Evolutionary conservation across 2,113 vertebrate species (phyloP).

Genomic region (Gorilla gorilla): DNA sequence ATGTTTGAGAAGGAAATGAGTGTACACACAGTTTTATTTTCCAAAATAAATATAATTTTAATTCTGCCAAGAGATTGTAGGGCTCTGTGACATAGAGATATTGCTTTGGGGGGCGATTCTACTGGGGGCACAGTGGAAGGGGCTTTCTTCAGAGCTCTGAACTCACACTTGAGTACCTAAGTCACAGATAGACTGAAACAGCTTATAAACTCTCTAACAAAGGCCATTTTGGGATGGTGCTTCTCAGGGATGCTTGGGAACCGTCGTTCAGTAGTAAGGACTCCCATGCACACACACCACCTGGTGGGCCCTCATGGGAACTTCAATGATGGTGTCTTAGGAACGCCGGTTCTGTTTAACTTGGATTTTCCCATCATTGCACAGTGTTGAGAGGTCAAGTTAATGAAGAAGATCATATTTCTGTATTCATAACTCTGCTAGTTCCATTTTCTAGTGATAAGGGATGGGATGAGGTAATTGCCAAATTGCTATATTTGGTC

Average conservation of each 20-base stretch:
- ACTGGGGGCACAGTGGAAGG: not conserved
- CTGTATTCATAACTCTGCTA: not conserved
- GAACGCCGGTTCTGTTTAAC: too few species aligned
- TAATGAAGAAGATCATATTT: not conserved
- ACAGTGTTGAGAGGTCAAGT: not conserved
- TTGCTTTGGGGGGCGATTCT: not conserved
- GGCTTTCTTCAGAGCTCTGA: not conserved
- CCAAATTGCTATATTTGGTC: not conserved
- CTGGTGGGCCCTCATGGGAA: constrained; percentile 14
- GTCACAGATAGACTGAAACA: not conserved
- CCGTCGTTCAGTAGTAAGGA: fast-evolving
- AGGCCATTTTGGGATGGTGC: not conserved
- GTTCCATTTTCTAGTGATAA: not conserved
- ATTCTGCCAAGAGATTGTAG: not conserved
- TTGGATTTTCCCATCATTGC: not conserved
- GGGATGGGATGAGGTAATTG: not conserved
- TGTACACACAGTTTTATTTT: constrained; percentile 34
- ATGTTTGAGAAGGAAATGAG: constrained; percentile 32
- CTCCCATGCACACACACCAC: not conserved
- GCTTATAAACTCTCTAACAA: not conserved
- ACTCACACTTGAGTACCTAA: not conserved
- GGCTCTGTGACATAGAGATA: not conserved
- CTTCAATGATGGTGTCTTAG: not conserved
- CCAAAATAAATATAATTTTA: not conserved
- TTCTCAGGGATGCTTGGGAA: not conserved